phyloP scores from a whole-genome alignment of 2,797 vertebrate genomes.

The Morelia viridis region DNA sequence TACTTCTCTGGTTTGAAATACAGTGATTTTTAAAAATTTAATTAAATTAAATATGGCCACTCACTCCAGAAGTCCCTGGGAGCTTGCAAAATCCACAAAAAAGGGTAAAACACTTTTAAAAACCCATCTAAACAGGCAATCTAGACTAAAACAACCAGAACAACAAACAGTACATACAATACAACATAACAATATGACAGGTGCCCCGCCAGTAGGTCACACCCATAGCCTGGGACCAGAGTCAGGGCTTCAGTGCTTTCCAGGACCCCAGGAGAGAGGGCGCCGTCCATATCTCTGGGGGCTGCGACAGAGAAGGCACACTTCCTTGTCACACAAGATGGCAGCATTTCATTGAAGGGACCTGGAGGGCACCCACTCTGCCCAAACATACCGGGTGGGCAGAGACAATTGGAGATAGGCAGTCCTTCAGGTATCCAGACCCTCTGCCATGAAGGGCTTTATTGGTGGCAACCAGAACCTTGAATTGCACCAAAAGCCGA shows the following conservation, averaged over 20 bases:
- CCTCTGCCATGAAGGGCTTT: not conserved
- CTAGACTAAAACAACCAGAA: not conserved
- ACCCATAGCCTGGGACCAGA: not conserved
- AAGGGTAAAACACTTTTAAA: not conserved
- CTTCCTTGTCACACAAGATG: not conserved
- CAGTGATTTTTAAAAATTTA: not conserved
- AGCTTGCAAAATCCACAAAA: not conserved
- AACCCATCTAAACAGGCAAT: not conserved
- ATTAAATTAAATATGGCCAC: not conserved
- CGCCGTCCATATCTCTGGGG: not conserved
- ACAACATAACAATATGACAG: not conserved
- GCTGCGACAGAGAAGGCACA: not conserved
- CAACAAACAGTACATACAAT: not conserved
- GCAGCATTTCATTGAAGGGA: not conserved
- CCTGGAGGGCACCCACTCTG: not conserved
- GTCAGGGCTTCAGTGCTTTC: not conserved
- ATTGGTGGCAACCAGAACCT: not conserved
- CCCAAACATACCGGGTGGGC: not conserved
- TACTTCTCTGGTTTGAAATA: not conserved
- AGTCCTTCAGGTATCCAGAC: not conserved
- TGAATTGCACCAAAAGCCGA: not conserved
- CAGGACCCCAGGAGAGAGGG: not conserved
- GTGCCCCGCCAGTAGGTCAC: not conserved
- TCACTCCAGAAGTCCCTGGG: not conserved
- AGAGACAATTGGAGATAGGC: not conserved